Percentiles rank a stretch among this genome's conserved stretches.
Conservation (phyloP, 2,888 invertebrate species). For the Sturmia bella region DNA sequence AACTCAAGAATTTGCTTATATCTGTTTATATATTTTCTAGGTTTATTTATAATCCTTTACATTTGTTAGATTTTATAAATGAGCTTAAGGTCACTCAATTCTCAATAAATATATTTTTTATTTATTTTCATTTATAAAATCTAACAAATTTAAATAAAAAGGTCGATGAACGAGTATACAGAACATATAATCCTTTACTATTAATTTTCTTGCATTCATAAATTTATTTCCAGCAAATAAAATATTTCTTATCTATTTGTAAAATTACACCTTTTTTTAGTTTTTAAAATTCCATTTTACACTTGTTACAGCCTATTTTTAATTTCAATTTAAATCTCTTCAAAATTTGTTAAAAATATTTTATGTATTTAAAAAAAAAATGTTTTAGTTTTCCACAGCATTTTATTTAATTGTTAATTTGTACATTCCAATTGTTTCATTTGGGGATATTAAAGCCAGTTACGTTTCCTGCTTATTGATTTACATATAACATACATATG, state of each 20-base stretch:
- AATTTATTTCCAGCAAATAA: constrained; percentile 71
- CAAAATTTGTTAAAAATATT: constrained; percentile 69
- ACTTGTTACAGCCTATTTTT: constrained; percentile 71
- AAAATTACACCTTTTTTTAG: constrained; percentile 61
- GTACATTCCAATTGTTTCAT: constrained; percentile 65
- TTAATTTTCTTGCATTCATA: constrained; percentile 1
- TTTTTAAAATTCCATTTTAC: constrained; percentile 70
- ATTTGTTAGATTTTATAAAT: too few relatives aligned
- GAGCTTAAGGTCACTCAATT: too few relatives aligned
- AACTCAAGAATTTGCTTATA: too few relatives aligned
- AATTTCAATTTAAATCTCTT: constrained; percentile 76
- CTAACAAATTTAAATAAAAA: too few relatives aligned
- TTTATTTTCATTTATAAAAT: too few relatives aligned
- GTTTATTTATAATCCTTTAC: too few relatives aligned
- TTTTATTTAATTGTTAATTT: constrained; percentile 55
- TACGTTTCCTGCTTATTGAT: constrained; percentile 61
- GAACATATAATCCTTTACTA: too few relatives aligned
- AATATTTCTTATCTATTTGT: constrained; percentile 72
- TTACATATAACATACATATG: too few relatives aligned
- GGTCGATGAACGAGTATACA: too few relatives aligned
- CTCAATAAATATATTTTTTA: too few relatives aligned
- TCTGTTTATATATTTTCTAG: too few relatives aligned
- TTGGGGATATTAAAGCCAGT: constrained; percentile 57
- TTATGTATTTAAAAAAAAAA: constrained; percentile 46
- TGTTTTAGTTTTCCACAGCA: constrained; percentile 45